phyloP scores from a whole-genome alignment of 2,113 vertebrate genomes.

The Antechinus flavipes region DNA sequence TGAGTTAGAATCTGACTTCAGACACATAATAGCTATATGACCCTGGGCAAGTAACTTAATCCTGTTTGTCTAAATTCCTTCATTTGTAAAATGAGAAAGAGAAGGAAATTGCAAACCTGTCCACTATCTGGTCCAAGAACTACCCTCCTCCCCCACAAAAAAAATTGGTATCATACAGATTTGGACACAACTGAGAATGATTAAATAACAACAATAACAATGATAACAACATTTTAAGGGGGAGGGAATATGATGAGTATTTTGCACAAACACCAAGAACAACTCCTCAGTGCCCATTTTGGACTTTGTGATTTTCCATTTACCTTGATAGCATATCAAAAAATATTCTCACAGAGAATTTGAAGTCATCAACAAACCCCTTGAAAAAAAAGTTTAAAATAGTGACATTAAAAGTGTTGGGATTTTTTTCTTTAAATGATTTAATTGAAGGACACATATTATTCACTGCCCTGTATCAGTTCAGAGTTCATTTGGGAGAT shows the following conservation, averaged over 20 bases:
- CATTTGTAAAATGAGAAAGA: background rate
- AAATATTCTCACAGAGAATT: slow-evolving; percentile 66
- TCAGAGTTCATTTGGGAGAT: background rate
- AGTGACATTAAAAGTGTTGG: too few species aligned
- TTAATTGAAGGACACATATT: background rate
- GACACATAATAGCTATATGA: background rate
- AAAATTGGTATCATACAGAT: background rate
- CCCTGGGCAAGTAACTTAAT: background rate
- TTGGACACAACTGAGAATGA: background rate
- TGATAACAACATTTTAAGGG: background rate
- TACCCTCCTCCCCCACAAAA: too few species aligned
- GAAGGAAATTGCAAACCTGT: background rate
- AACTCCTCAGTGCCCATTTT: slow-evolving; percentile 20
- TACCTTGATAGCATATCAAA: slow-evolving; percentile 58
- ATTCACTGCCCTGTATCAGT: background rate
- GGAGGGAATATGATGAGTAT: slow-evolving; percentile 27
- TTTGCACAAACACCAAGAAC: slow-evolving; percentile 41
- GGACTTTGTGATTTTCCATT: slow-evolving; percentile 74
- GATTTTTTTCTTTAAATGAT: background rate
- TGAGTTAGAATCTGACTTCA: background rate
- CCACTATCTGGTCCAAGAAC: background rate
- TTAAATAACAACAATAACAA: background rate
- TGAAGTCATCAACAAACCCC: slow-evolving; percentile 51
- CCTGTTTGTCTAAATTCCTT: background rate
- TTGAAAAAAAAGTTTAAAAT: slow-evolving; percentile 13